phyloP scores from a whole-genome alignment of 2,797 vertebrate species.

The Menidia menidia region DNA sequence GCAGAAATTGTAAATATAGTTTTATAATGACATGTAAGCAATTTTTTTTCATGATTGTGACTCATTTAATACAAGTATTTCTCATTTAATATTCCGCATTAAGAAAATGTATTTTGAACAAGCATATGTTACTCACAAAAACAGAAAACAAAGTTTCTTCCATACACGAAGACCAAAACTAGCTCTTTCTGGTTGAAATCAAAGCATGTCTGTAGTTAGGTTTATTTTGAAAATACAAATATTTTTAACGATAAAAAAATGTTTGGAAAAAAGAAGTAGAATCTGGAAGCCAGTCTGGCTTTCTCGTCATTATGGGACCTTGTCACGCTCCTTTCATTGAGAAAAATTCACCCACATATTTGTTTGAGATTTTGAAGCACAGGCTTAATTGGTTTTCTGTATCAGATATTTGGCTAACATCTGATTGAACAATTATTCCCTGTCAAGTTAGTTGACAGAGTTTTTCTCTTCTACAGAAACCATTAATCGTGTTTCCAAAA shows the following conservation, averaged over 20 bases:
- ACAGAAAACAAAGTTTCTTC: not conserved
- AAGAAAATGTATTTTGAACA: not conserved
- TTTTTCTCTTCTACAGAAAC: not conserved
- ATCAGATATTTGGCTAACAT: not conserved
- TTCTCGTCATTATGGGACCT: not conserved
- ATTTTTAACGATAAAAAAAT: no score
- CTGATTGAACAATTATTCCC: slow-evolving; percentile 1
- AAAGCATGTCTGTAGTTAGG: no score
- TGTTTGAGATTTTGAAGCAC: slow-evolving; percentile 7
- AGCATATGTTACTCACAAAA: not conserved
- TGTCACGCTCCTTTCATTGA: slow-evolving; percentile 1
- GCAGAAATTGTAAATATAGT: not conserved
- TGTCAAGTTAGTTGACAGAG: not conserved
- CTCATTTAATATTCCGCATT: no score
- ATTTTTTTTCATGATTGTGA: no score
- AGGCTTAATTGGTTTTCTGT: slow-evolving; percentile 9
- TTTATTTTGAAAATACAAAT: no score
- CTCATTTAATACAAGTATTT: no score
- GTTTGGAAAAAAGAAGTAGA: no score
- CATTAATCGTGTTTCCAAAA: not conserved
- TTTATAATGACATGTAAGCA: no score
- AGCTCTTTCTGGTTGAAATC: not conserved
- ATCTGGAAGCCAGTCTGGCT: not conserved
- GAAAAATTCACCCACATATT: not conserved
- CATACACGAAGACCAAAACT: not conserved